These are phyloP conservation scores for Sinodicranocentrus sp. DNA, from an alignment of 2,888 invertebrate species.

Conservation along the genomic window DNA sequence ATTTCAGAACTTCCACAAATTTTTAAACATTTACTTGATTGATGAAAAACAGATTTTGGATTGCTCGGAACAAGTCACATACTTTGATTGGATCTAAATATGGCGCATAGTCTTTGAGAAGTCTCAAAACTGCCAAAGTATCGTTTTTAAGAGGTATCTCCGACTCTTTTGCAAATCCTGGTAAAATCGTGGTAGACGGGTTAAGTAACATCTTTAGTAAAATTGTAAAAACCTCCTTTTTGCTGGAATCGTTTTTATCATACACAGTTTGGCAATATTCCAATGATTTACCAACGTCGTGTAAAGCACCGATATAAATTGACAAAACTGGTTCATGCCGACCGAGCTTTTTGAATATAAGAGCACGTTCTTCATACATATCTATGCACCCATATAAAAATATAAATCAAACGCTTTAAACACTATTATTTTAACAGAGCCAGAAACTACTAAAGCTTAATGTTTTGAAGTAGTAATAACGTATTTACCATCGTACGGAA, in stretches of 20 bases:
- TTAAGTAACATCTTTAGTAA: conserved; percentile 82
- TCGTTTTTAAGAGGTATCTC: conserved; percentile 82
- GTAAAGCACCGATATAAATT: conserved; percentile 92
- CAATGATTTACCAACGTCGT: conserved; percentile 90
- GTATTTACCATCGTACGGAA: conserved; percentile 85
- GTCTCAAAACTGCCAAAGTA: conserved; percentile 86
- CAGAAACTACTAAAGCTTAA: too few relatives aligned
- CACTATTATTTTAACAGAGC: too few relatives aligned
- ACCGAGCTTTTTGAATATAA: conserved; percentile 94
- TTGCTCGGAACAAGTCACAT: conserved; percentile 52
- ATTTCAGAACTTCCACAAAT: too few relatives aligned
- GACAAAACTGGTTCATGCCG: conserved; percentile 95
- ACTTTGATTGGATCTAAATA: conserved; percentile 91
- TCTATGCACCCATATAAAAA: conserved; percentile 79
- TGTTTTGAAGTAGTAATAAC: too few relatives aligned
- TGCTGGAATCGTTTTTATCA: conserved; percentile 75
- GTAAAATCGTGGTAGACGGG: conserved; percentile 80
- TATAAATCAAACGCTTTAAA: too few relatives aligned
- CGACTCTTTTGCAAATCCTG: conserved; percentile 78
- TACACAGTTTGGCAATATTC: conserved; percentile 89
- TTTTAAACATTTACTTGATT: too few relatives aligned
- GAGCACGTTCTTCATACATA: conserved; percentile 94
- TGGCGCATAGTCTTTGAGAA: conserved; percentile 90
- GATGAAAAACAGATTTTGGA: conserved; percentile 24
- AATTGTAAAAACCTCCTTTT: conserved; percentile 81